These are phyloP conservation scores for Ptychoptera contaminata DNA, from an alignment of 2,888 invertebrate species.

Conservation along the genomic window DNA sequence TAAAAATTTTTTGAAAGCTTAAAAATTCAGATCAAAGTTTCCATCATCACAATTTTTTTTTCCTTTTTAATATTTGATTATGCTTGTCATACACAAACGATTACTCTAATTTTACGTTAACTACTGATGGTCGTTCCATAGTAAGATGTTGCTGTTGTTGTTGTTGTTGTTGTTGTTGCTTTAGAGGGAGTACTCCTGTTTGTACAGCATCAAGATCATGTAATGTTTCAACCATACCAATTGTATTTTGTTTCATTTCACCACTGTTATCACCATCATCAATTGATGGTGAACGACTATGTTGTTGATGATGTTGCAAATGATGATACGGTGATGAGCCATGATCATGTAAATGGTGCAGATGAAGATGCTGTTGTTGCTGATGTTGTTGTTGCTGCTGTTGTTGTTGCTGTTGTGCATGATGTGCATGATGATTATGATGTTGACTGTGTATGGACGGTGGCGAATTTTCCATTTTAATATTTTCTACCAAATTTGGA, in stretches of 20 bases:
- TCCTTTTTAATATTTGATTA: too few relatives aligned
- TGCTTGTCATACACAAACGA: too few relatives aligned
- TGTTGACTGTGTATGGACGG: too few relatives aligned
- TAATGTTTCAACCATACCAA: too few relatives aligned
- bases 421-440: too few relatives aligned
- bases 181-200: conserved; percentile 15
- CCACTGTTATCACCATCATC: neutral
- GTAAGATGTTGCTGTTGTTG: conserved; percentile 10
- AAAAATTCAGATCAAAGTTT: too few relatives aligned
- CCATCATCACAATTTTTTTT: too few relatives aligned
- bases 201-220: conserved; percentile 9
- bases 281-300: conserved; percentile 7
- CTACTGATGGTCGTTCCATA: conserved; percentile 25
- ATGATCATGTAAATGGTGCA: conserved; percentile 12
- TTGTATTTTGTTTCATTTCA: too few relatives aligned
- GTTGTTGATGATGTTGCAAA: conserved; percentile 11
- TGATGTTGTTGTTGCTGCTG: conserved; percentile 13
- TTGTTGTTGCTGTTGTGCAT: conserved; percentile 14
- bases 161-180: conserved; percentile 1
- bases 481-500: too few relatives aligned
- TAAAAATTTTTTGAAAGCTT: too few relatives aligned
- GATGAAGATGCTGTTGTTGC: conserved; percentile 10
- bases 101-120: conserved; percentile 22
- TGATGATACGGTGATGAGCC: conserved; percentile 1
- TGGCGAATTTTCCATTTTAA: too few relatives aligned